A percentile compares a stretch with the other conserved stretches of the same genome.
Conservation (phyloP, 1,140 invertebrate species). For the Drosophila rhopaloa region DNA sequence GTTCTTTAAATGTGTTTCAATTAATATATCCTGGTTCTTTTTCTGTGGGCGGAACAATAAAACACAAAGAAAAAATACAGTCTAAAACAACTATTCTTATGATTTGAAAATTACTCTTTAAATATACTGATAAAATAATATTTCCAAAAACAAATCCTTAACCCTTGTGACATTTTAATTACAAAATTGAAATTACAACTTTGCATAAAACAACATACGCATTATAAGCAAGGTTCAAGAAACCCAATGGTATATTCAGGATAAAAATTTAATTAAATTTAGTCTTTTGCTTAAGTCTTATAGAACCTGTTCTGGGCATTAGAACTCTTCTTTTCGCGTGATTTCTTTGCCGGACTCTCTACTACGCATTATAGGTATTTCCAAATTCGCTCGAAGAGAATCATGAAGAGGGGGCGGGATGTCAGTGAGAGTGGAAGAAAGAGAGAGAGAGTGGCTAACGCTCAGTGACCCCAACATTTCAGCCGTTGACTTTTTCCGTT, state of each 20-base stretch:
- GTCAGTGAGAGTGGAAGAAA: constrained; percentile 15
- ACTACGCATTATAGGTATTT: constrained; percentile 43
- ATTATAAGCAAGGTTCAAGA: not conserved
- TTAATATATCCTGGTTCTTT: constrained; percentile 51
- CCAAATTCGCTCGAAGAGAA: constrained; percentile 25
- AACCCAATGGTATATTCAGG: not conserved
- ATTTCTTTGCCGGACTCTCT: constrained; percentile 18
- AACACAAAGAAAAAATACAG: not conserved
- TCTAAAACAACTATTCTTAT: too few relatives aligned
- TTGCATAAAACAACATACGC: too few relatives aligned
- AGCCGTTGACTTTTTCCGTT: constrained; percentile 48
- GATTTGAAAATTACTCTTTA: too few relatives aligned
- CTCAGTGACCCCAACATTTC: constrained; percentile 68
- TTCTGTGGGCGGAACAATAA: not conserved
- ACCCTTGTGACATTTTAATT: too few relatives aligned
- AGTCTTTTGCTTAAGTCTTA: not conserved
- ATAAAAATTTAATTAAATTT: not conserved
- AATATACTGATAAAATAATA: too few relatives aligned
- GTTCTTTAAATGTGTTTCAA: constrained; percentile 38
- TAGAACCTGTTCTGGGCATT: constrained; percentile 6
- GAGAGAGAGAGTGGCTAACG: constrained; percentile 38
- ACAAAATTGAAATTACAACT: too few relatives aligned
- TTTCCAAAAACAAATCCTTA: not conserved
- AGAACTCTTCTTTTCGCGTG: constrained; percentile 2
- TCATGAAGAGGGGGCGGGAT: constrained; percentile 15